A percentile compares a stretch with the other conserved stretches of the same genome.
phyloP scores from a whole-genome alignment of 2,888 invertebrate species.

The Pachymerium ferrugineum region DNA sequence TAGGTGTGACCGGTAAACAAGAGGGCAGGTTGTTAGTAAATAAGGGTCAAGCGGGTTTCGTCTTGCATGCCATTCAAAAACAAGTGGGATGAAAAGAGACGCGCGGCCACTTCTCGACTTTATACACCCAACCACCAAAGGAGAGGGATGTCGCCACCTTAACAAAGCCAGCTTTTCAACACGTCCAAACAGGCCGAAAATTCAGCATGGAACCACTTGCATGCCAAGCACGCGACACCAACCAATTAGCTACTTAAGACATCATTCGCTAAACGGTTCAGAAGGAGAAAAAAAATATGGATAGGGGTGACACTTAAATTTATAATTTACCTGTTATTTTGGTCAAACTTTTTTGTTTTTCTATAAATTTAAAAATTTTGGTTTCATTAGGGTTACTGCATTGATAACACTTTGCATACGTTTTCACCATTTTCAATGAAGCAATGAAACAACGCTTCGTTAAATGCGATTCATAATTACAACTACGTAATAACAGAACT shows the following conservation, averaged over 20 bases:
- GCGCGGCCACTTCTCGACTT: slow-evolving; percentile 13
- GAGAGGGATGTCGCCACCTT: background rate
- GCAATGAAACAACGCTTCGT: no score
- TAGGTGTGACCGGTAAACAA: slow-evolving; percentile 1
- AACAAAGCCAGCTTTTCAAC: background rate
- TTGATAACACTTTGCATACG: no score
- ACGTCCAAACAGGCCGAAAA: slow-evolving; percentile 8
- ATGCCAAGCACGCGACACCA: background rate
- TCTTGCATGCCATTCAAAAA: background rate
- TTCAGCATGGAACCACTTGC: slow-evolving; percentile 8
- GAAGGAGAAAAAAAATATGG: no score
- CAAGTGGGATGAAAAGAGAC: background rate
- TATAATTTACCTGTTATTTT: no score
- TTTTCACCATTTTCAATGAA: no score
- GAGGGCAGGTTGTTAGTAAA: slow-evolving; percentile 8
- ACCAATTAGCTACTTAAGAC: background rate
- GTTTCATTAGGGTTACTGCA: no score
- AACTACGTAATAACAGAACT: no score
- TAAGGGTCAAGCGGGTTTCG: slow-evolving; percentile 8
- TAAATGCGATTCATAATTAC: no score
- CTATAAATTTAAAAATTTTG: no score
- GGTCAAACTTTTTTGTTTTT: no score
- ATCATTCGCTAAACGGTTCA: no score
- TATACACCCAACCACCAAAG: background rate
- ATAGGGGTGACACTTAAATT: no score